Conservation (phyloP, 2,888 invertebrate genomes). For the Pedicia rivosa region DNA sequence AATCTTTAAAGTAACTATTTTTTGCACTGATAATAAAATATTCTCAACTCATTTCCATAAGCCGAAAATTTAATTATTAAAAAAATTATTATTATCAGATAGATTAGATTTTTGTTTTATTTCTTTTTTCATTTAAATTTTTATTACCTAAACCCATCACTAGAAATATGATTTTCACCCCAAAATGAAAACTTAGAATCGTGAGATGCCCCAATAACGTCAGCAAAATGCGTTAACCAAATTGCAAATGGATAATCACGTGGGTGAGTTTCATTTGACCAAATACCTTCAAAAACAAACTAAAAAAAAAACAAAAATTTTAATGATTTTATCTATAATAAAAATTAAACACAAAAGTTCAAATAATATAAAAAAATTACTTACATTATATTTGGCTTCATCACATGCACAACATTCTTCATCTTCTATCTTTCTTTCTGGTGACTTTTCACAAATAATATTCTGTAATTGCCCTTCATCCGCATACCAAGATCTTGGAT, state of each 20-base stretch:
- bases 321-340: constrained; percentile 1
- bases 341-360: neutral
- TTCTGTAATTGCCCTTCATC: constrained; percentile 71
- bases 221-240: constrained; percentile 92
- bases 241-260: constrained; percentile 84
- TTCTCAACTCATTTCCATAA: too few species aligned
- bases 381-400: constrained; percentile 85
- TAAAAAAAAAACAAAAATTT: constrained; percentile 22
- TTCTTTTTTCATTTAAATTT: too few species aligned
- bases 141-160: constrained; percentile 82
- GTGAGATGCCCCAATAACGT: constrained; percentile 90
- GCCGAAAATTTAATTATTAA: too few species aligned
- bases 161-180: constrained; percentile 75
- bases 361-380: constrained; percentile 9
- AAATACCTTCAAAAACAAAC: constrained; percentile 81
- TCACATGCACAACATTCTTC: constrained; percentile 85
- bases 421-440: constrained; percentile 40
- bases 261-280: constrained; percentile 92
- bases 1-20: too few species aligned
- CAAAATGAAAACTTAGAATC: constrained; percentile 79
- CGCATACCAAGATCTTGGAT: constrained; percentile 67
- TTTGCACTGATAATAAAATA: too few species aligned
- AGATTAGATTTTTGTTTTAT: too few species aligned
- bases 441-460: constrained; percentile 50
- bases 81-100: too few species aligned